Percentiles rank a stretch among this genome's conserved stretches.
Evolutionary conservation across 2,797 vertebrate genomes (phyloP).

Genomic region (Coilia nasus): DNA sequence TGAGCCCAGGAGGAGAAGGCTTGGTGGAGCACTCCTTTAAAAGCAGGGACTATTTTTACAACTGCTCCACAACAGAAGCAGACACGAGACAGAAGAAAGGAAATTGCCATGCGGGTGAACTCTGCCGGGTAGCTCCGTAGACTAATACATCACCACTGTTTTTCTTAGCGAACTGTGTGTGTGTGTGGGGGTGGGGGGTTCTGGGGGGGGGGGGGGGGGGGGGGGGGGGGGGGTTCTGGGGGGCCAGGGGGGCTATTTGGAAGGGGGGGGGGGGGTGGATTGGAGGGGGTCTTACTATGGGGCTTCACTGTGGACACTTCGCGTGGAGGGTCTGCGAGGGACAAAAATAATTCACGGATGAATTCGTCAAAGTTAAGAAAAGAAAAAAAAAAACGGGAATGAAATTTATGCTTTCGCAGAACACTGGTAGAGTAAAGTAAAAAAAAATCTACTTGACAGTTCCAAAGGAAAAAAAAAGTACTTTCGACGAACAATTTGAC

Average conservation of each 20-base stretch:
- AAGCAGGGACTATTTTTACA: slow-evolving; percentile 78
- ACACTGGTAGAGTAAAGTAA: neutral
- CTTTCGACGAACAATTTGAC: slow-evolving; percentile 23
- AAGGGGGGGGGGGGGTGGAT: neutral
- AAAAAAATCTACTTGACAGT: neutral
- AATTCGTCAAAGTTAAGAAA: slow-evolving; percentile 5
- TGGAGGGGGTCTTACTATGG: neutral
- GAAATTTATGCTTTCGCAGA: slow-evolving; percentile 9
- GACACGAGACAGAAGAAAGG: slow-evolving; percentile 78
- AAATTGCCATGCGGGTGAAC: slow-evolving; percentile 72
- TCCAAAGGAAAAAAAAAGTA: neutral
- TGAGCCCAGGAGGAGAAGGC: slow-evolving; percentile 63
- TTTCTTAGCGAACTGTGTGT: slow-evolving; percentile 56
- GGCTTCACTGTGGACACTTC: slow-evolving; percentile 9
- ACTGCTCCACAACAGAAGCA: slow-evolving; percentile 72
- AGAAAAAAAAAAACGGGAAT: neutral
- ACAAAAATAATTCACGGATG: slow-evolving; percentile 13
- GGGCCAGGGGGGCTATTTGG: neutral
- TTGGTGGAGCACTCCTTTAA: slow-evolving; percentile 58
- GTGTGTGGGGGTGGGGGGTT: neutral
- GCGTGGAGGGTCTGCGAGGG: neutral
- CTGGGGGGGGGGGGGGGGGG: neutral
- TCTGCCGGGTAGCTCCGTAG: slow-evolving; percentile 65
- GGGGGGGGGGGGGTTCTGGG: neutral
- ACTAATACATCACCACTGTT: slow-evolving; percentile 77